Evolutionary conservation across 2,113 vertebrate species (phyloP), one percentile per base, ranked within the genome.

Genomic region (Ctenodactylus gundi): DNA sequence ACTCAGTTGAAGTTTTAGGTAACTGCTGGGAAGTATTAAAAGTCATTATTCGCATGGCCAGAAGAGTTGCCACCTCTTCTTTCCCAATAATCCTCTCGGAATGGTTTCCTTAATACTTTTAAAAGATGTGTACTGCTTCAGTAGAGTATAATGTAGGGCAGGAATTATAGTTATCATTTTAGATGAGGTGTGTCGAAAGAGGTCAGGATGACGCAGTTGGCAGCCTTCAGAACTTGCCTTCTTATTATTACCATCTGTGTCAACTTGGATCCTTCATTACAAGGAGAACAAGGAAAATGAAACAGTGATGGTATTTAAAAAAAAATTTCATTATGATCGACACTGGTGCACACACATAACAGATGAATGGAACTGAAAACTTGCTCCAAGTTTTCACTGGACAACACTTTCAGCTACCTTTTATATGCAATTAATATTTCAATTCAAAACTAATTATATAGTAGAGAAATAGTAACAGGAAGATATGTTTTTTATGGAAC

Each of bases 161-260:
- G 75, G 94, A 96, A 96, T 98, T 98, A 91, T 29, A 96, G 93
- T 95, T 97, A 96, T 97, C 67, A 0, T 97, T 97, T 97, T 92
- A 97, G 98, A 98, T 97, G 97, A 98, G 96, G 97, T 98, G 96
- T 95, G 86, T 82, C 97, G 97, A 98, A 97, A 98, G 96, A 95
- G 91, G 91, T 96, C 94, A 94, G 89, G 93, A 95, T 98, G 97
- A 98, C 51, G 85, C 94, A 97, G 89, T 92, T 98, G 97, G 97
- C 97, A 98, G 75, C 25, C 21, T 84, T 82, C 53, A 73, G 80
- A 94, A 76, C 86, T 97, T 90, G 88, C 60, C 57, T 97, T 58
- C 65, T 97, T 94, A 95, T 97, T 97, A 85, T 78, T 98, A 97
- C 96, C 96, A 97, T 97, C 95, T 97, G 96, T 98, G 97, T 97